Conservation (phyloP, 2,113 vertebrate genomes). For the Furnarius figulus region DNA sequence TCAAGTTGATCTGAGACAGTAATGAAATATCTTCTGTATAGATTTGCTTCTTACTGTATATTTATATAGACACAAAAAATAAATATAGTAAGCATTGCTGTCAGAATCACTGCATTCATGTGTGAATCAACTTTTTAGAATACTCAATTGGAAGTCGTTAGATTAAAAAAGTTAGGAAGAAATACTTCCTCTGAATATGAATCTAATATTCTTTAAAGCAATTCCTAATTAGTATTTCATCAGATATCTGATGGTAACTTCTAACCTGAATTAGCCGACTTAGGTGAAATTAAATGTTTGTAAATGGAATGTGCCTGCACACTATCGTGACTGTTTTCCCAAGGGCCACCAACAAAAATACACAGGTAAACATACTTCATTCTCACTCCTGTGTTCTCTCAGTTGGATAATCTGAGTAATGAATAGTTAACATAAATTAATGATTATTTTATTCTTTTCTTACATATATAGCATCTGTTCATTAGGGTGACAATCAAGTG, state of each 20-base stretch:
- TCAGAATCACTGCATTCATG: not conserved
- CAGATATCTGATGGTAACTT: conserved; percentile 17
- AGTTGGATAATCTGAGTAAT: not conserved
- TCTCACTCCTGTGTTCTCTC: not conserved
- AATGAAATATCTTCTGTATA: not conserved
- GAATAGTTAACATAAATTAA: conserved; percentile 8
- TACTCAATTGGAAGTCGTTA: not conserved
- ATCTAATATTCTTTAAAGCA: conserved; percentile 16
- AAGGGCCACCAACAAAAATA: not conserved
- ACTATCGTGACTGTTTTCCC: not conserved
- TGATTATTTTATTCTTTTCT: conserved; percentile 7
- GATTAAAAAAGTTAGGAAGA: not conserved
- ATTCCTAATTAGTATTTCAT: conserved; percentile 62
- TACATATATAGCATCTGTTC: not conserved
- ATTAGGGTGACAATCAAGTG: not conserved
- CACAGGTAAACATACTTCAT: not conserved
- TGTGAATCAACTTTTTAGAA: not conserved
- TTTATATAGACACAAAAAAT: not conserved
- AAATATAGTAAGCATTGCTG: not conserved
- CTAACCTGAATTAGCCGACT: conserved; percentile 32
- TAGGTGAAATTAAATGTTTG: conserved; percentile 47
- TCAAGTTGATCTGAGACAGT: not conserved
- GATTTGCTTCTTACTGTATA: not conserved
- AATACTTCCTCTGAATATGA: conserved; percentile 17
- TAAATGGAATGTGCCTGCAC: not conserved